Percentiles rank a stretch among this genome's conserved stretches.
These are phyloP conservation scores for Dicrostonyx torquatus DNA, from an alignment of 2,797 vertebrate genomes.

Conservation along the genomic window DNA sequence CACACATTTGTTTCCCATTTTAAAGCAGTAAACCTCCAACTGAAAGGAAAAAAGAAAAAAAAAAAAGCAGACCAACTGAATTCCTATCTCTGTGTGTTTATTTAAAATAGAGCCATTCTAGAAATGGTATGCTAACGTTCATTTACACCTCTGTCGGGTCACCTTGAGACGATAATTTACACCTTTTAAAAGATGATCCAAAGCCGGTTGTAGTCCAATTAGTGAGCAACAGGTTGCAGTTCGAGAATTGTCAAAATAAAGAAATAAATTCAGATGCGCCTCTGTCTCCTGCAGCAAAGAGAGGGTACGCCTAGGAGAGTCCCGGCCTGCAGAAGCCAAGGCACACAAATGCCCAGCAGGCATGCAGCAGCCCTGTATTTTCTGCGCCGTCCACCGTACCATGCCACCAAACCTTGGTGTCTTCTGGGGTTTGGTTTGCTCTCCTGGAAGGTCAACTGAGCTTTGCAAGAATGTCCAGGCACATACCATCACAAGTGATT, in stretches of 20 bases:
- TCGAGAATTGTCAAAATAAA: conserved; percentile 84
- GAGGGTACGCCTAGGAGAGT: conserved; percentile 52
- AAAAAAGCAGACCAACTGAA: conserved; percentile 13
- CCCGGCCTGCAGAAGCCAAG: conserved; percentile 31
- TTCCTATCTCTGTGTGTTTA: conserved; percentile 31
- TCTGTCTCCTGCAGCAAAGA: conserved; percentile 56
- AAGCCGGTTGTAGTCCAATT: conserved; percentile 69
- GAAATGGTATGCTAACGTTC: conserved; percentile 71
- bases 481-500: conserved; percentile 74
- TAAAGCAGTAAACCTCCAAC: conserved; percentile 63
- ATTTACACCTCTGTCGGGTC: conserved; percentile 83
- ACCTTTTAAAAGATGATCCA: conserved; percentile 82
- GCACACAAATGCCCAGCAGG: conserved; percentile 56
- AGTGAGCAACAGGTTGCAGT: conserved; percentile 78
- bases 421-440: conserved; percentile 72
- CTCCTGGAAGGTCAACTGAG: conserved; percentile 43
- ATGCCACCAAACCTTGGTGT: conserved; percentile 62
- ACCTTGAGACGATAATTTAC: conserved; percentile 81
- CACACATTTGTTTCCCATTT: conserved; percentile 71
- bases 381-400: conserved; percentile 50
- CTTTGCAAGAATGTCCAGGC: conserved; percentile 62
- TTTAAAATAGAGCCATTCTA: conserved; percentile 73
- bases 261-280: conserved; percentile 68
- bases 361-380: conserved; percentile 60
- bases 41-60: conserved; percentile 29